Evolutionary conservation across 2,888 invertebrate genomes (phyloP).

Genomic region (Bembecia ichneumoniformis): DNA sequence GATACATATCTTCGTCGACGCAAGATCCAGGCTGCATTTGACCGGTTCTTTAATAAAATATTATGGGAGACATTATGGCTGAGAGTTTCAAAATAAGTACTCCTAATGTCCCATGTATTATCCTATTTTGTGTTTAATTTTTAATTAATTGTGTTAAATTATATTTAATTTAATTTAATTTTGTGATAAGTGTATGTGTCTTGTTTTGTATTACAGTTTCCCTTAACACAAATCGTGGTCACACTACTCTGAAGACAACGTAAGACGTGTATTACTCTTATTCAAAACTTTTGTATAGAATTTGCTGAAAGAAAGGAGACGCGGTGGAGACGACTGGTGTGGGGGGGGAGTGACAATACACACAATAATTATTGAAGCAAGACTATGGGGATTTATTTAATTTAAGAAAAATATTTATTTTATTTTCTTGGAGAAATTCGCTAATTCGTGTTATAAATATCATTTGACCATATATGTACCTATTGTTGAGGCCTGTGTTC

Average conservation of each 20-base stretch:
- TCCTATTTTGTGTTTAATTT: no score
- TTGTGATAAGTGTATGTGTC: no score
- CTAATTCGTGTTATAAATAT: not conserved
- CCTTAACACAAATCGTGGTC: slow-evolving; percentile 9
- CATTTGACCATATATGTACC: not conserved
- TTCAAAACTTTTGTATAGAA: slow-evolving; percentile 68
- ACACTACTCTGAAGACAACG: slow-evolving; percentile 35
- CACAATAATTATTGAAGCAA: slow-evolving; percentile 12
- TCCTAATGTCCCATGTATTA: no score
- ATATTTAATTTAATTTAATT: no score
- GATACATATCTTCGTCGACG: no score
- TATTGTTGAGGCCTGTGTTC: no score
- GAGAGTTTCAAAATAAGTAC: no score
- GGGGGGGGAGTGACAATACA: slow-evolving; percentile 44
- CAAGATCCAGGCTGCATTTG: no score
- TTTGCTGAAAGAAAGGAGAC: slow-evolving; percentile 44
- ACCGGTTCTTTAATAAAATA: no score
- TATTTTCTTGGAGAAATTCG: not conserved
- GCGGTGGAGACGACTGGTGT: slow-evolving; percentile 11
- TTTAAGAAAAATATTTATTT: not conserved
- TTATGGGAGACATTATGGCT: no score
- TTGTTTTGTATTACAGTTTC: no score
- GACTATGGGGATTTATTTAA: not conserved
- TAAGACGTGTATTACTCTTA: slow-evolving; percentile 67
- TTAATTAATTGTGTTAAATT: no score